Evolutionary conservation across 2,113 vertebrate genomes (phyloP), one percentile per base, ranked within the genome.

Genomic region (Cricetomys ansorgei): DNA sequence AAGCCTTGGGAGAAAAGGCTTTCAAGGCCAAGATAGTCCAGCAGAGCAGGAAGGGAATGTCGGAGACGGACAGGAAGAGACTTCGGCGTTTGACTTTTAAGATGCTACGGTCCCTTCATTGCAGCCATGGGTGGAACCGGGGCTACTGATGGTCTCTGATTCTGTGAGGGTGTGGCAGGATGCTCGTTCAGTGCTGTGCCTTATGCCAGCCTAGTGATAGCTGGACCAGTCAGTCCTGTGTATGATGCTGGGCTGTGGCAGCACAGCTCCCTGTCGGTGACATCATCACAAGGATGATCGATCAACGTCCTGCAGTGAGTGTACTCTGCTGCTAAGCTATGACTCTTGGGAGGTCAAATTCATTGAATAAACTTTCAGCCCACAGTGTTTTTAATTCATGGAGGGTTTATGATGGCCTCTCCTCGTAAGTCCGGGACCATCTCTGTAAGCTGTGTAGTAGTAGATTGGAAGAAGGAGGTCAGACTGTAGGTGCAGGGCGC

Each of bases 231-330:
- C 7, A 45, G 27, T 45, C 40, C 9, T n/a, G 15, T n/a, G 31
- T 69, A 2, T n/a, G 31, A 59, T 70, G 40, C 87, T 62, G 48
- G 40, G 16, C 50, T n/a, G 31, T 15, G 9, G 50, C 31, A n/a
- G 31, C 31, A 2, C 19, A 77, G 72, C 3, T 75, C 25, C 80
- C 29, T 6, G 67, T 64, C 23, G 76, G 25, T 57, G 12, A 50
- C 37, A 7, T 16, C 7, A 43, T 25, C 12, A 12, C 0, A 5
- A 19, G n/a, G 15, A 29, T 1, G 13, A 45, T 9, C 0, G 11
- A 27, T 70, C 13, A 25, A 27, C 19, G 5, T 4, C 6, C 17
- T 45, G 17, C n/a, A 11, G 27, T 59, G n/a, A 11, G 27, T 59
- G n/a, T 19, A 4, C 27, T 76, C 55, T 43, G 81, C 27, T 75